These are phyloP conservation scores for Therioaphis trifolii DNA, from an alignment of 2,888 invertebrate genomes.

Conservation along the genomic window DNA sequence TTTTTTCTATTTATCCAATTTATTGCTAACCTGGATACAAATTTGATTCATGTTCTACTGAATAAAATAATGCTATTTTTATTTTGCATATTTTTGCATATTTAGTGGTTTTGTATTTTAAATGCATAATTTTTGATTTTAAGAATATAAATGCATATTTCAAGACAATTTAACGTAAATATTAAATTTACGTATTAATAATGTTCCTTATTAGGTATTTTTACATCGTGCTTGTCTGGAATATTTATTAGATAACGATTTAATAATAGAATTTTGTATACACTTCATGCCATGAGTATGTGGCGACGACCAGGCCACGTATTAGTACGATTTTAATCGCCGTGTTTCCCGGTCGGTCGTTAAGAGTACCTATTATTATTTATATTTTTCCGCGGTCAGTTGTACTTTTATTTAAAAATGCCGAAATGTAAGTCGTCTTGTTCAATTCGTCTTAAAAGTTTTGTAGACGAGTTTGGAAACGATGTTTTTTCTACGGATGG, in stretches of 20 bases:
- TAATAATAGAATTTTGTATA: slow-evolving; percentile 16
- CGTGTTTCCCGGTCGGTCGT: slow-evolving; percentile 6
- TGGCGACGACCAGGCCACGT: background rate
- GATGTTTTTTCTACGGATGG: slow-evolving; percentile 27
- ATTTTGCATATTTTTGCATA: too few relatives aligned
- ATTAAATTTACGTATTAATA: too few relatives aligned
- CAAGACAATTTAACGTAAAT: background rate
- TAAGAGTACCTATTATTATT: background rate
- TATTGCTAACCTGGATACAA: background rate
- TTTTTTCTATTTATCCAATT: too few relatives aligned
- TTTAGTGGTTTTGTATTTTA: slow-evolving; percentile 26
- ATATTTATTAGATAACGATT: slow-evolving; percentile 30
- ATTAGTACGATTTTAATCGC: slow-evolving; percentile 29
- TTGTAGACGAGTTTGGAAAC: slow-evolving; percentile 1
- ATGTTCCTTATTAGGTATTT: slow-evolving; percentile 19
- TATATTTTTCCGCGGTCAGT: slow-evolving; percentile 11
- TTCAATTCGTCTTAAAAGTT: slow-evolving; percentile 17
- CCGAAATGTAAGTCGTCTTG: slow-evolving; percentile 23
- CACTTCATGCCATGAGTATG: slow-evolving; percentile 6
- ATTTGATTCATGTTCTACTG: slow-evolving; percentile 6
- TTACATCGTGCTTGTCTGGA: slow-evolving; percentile 1
- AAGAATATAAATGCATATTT: slow-evolving; percentile 30
- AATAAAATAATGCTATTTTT: slow-evolving; percentile 30
- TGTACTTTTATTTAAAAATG: slow-evolving; percentile 24
- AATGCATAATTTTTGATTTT: slow-evolving; percentile 22